Conservation (phyloP, 92 coral and sea anemone genomes). For the Paragorgia papillata region DNA sequence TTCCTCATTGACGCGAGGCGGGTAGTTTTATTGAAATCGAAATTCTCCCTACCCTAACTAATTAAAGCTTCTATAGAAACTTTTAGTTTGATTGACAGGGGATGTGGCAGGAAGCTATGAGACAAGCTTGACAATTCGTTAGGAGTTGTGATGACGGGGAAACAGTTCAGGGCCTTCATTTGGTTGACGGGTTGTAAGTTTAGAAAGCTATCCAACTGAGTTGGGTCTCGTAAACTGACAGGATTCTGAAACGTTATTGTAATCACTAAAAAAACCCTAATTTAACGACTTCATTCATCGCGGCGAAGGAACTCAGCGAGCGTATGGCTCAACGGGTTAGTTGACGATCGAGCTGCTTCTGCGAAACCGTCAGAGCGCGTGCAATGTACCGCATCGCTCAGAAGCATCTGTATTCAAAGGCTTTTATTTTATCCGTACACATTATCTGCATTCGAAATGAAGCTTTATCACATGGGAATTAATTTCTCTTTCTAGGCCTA, state of each 20-base stretch:
- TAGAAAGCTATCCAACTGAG: slow-evolving; percentile 99
- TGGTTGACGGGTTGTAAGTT: slow-evolving; percentile 99
- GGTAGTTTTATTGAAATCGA: slow-evolving; percentile 63
- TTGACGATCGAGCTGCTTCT: slow-evolving; percentile 61
- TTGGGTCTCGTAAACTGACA: slow-evolving; percentile 97
- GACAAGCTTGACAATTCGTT: slow-evolving; percentile 99
- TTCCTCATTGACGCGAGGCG: not conserved
- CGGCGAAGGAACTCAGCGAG: slow-evolving; percentile 64
- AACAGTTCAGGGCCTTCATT: slow-evolving; percentile 92
- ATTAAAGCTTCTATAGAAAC: slow-evolving; percentile 98
- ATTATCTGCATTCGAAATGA: slow-evolving; percentile 44
- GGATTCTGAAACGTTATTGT: slow-evolving; percentile 93
- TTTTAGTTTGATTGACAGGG: slow-evolving; percentile 99
- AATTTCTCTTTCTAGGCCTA: slow-evolving; percentile 49
- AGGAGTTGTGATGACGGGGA: slow-evolving; percentile 99
- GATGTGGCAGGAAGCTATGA: slow-evolving; percentile 99
- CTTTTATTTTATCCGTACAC: slow-evolving; percentile 26
- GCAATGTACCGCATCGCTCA: slow-evolving; percentile 36
- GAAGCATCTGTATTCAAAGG: slow-evolving; percentile 22
- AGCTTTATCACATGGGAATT: slow-evolving; percentile 38
- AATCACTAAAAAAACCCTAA: slow-evolving; percentile 95
- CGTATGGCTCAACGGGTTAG: slow-evolving; percentile 99
- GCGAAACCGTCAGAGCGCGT: slow-evolving; percentile 46
- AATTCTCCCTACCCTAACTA: slow-evolving; percentile 74
- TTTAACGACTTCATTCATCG: slow-evolving; percentile 64